These are phyloP conservation scores for Drosophila pandora DNA, from an alignment of 1,140 invertebrate genomes.

Conservation along the genomic window DNA sequence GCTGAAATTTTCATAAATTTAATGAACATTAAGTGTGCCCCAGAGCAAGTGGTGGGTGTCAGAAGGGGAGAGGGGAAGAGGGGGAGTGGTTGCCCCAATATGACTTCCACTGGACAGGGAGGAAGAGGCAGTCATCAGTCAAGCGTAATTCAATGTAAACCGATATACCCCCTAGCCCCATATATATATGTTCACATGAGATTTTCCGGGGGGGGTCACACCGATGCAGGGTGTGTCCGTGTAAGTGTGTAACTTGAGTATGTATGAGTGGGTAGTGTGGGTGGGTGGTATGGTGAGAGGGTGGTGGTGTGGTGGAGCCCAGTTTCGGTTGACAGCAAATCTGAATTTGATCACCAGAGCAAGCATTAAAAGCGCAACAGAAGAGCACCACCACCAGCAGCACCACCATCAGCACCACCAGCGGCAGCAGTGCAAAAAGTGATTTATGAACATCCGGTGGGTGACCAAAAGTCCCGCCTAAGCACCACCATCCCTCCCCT, in stretches of 20 bases:
- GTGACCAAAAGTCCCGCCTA: conserved; percentile 28
- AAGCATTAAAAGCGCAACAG: conserved; percentile 66
- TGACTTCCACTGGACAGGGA: conserved; percentile 47
- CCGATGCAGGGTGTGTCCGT: conserved; percentile 14
- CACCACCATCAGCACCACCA: conserved; percentile 13
- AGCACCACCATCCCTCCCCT: conserved; percentile 7
- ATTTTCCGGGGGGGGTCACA: conserved; percentile 20
- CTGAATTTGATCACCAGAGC: conserved; percentile 72
- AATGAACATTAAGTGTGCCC: conserved; percentile 70
- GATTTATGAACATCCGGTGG: conserved; percentile 66
- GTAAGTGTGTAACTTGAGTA: conserved; percentile 41
- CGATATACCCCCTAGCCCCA: conserved; percentile 40
- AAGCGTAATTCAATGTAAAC: conserved; percentile 75
- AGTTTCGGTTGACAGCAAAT: conserved; percentile 75
- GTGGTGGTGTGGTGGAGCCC: conserved; percentile 26
- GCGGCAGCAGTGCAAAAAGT: conserved; percentile 48
- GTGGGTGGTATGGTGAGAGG: neutral
- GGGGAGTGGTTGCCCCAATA: conserved; percentile 19
- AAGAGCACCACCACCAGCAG: conserved; percentile 1
- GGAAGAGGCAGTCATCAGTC: conserved; percentile 59
- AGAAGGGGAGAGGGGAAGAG: neutral
- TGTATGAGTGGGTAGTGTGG: conserved; percentile 1
- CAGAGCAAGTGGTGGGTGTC: conserved; percentile 1
- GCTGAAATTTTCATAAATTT: conserved; percentile 69
- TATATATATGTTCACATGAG: conserved; percentile 11